Conservation (phyloP, 1,140 invertebrate genomes). For the Drosophila repletoides region DNA sequence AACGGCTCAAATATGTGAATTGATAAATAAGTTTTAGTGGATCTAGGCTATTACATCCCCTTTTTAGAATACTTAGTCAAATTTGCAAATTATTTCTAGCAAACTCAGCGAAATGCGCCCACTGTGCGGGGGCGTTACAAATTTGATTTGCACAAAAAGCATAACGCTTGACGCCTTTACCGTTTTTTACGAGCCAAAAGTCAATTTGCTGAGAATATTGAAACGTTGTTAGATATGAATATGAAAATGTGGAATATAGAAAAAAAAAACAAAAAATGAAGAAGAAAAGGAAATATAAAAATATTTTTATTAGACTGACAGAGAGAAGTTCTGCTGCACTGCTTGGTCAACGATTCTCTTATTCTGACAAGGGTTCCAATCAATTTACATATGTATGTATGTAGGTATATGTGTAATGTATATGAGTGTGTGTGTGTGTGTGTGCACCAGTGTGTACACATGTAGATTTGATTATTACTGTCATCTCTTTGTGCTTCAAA, state of each 20-base stretch:
- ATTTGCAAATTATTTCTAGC: too few relatives aligned
- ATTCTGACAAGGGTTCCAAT: slow-evolving; percentile 20
- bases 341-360: slow-evolving; percentile 31
- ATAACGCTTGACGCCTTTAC: slow-evolving; percentile 33
- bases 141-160: slow-evolving; percentile 51
- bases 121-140: slow-evolving; percentile 39
- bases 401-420: too few relatives aligned
- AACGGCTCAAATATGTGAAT: too few relatives aligned
- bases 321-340: neutral
- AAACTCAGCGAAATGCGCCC: too few relatives aligned
- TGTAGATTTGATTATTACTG: slow-evolving; percentile 42
- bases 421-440: too few relatives aligned
- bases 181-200: slow-evolving; percentile 39
- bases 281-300: slow-evolving; percentile 13
- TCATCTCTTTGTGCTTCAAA: slow-evolving; percentile 24
- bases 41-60: too few relatives aligned
- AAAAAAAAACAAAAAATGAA: slow-evolving; percentile 1
- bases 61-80: too few relatives aligned
- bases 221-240: slow-evolving; percentile 29
- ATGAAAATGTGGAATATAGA: slow-evolving; percentile 21
- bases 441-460: too few relatives aligned
- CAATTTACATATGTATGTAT: slow-evolving; percentile 44
- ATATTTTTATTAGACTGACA: neutral
- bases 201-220: slow-evolving; percentile 62
- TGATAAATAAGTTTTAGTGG: too few relatives aligned